Conservation (phyloP, 2,888 invertebrate species). For the Nephrotoma guestfalica region DNA sequence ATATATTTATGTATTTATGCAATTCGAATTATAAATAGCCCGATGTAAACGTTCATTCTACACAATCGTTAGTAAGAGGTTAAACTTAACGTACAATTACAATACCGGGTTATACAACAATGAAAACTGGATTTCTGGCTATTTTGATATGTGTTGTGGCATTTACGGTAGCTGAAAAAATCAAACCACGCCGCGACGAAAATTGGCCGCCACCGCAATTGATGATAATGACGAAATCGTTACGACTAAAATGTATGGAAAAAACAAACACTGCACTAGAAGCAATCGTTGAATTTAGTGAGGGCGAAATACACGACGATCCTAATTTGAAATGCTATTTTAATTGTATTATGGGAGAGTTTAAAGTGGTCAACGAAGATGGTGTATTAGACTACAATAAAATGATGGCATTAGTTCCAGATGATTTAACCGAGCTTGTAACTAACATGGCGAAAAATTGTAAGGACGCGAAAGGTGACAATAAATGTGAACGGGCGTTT, state of each 20-base stretch:
- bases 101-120: not conserved
- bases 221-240: not conserved
- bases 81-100: not conserved
- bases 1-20: not conserved
- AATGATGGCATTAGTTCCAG: constrained; percentile 21
- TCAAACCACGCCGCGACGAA: constrained; percentile 23
- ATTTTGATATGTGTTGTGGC: constrained; percentile 8
- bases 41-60: not conserved
- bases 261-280: constrained; percentile 13
- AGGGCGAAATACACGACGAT: constrained; percentile 21
- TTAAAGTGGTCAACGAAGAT: constrained; percentile 27
- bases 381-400: constrained; percentile 30
- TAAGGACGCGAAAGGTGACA: constrained; percentile 26
- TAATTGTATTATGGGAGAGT: constrained; percentile 30
- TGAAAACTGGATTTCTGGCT: not conserved
- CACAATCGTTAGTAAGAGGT: not conserved
- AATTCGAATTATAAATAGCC: not conserved
- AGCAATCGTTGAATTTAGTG: constrained; percentile 22
- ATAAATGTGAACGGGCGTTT: constrained; percentile 28
- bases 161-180: constrained; percentile 17
- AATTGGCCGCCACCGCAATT: constrained; percentile 7
- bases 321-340: constrained; percentile 26
- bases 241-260: not conserved
- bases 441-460: constrained; percentile 25
- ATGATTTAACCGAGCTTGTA: constrained; percentile 21